Conservation (phyloP, 2,797 vertebrate genomes). For the Pyrrhura leucotis region DNA sequence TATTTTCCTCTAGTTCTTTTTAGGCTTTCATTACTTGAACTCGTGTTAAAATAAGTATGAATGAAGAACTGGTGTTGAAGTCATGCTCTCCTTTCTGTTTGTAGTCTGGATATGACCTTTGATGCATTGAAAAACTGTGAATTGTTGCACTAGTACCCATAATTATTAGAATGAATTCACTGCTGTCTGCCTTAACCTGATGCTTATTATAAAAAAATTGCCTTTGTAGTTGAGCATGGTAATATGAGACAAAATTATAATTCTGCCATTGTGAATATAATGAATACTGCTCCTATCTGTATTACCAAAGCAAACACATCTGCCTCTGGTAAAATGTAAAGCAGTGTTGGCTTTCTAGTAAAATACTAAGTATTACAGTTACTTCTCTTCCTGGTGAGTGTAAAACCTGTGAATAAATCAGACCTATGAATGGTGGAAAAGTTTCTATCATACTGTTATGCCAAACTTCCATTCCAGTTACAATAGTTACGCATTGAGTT, state of each 20-base stretch:
- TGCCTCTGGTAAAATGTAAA: background rate
- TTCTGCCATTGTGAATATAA: background rate
- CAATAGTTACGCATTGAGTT: background rate
- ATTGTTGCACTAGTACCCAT: background rate
- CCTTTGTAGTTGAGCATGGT: background rate
- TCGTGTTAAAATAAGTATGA: background rate
- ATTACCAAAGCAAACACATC: background rate
- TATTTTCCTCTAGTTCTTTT: background rate
- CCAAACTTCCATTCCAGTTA: background rate
- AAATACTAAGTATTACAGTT: background rate
- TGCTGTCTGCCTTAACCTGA: background rate
- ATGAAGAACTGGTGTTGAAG: background rate
- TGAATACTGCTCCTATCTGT: background rate
- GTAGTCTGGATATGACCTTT: background rate
- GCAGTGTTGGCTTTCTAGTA: background rate
- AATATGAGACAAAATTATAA: background rate
- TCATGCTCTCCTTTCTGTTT: background rate
- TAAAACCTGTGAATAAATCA: background rate
- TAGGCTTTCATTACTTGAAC: background rate
- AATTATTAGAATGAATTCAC: constrained; percentile 5
- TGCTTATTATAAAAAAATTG: background rate
- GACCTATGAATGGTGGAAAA: background rate
- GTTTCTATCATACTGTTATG: background rate
- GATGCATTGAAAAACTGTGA: background rate
- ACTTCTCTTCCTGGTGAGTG: background rate